Evolutionary conservation across 2,888 invertebrate species (phyloP).

Genomic region (Callyntrura guangdongensis): DNA sequence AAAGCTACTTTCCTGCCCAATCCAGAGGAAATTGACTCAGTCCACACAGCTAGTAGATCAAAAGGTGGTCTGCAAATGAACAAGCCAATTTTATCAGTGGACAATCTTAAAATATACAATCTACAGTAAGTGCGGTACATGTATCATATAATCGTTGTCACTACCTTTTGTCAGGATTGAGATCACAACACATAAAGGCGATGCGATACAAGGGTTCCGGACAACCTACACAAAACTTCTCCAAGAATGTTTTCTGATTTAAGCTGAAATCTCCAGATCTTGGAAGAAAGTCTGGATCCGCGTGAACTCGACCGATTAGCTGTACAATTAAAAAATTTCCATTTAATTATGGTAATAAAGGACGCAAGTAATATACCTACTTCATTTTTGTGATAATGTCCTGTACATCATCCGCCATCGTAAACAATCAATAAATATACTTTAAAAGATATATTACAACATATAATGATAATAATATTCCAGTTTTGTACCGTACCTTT

Average conservation of each 20-base stretch:
- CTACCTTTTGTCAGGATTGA: conserved; percentile 96
- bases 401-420: conserved; percentile 86
- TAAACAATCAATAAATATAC: not conserved
- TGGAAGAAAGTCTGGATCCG: conserved; percentile 97
- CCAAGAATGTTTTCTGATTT: conserved; percentile 94
- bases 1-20: conserved; percentile 89
- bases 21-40: conserved; percentile 92
- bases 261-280: conserved; percentile 96
- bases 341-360: no score
- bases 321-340: conserved; percentile 86
- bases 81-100: not conserved
- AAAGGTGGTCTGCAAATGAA: conserved; percentile 93
- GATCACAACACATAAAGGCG: conserved; percentile 95
- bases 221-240: conserved; percentile 94
- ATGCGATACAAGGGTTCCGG: conserved; percentile 95
- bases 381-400: no score
- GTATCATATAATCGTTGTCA: no score
- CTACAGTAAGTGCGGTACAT: no score
- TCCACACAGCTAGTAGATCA: conserved; percentile 95
- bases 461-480: not conserved
- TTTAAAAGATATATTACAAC: not conserved
- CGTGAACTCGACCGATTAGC: conserved; percentile 97
- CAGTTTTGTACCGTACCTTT: conserved; percentile 73
- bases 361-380: no score
- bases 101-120: no score